Percentiles rank a stretch among this genome's conserved stretches.
These are phyloP conservation scores for Trichosurus vulpecula DNA, from an alignment of 2,797 vertebrate genomes.

Conservation along the genomic window DNA sequence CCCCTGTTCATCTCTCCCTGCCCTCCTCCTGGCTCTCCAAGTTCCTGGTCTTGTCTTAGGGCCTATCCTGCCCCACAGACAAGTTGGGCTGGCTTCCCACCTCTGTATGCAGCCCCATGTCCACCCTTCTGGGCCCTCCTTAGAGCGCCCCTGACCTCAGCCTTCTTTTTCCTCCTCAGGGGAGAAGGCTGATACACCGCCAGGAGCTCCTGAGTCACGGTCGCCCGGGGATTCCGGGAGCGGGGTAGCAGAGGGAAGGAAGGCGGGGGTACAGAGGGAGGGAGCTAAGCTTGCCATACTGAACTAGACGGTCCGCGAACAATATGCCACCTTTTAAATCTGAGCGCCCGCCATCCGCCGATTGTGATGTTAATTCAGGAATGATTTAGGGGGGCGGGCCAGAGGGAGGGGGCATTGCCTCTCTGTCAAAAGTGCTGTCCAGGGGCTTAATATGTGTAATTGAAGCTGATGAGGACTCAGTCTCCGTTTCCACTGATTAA, in stretches of 20 bases:
- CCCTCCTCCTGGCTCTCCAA: neutral
- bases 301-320: slow-evolving; percentile 41
- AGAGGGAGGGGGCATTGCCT: slow-evolving; percentile 37
- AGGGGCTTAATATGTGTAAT: slow-evolving; percentile 81
- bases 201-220: neutral
- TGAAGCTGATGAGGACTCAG: slow-evolving; percentile 80
- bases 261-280: neutral
- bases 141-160: neutral
- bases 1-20: too few species aligned
- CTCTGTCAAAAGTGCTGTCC: slow-evolving; percentile 73
- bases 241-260: neutral
- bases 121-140: neutral
- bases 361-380: slow-evolving; percentile 81
- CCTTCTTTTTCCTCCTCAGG: neutral
- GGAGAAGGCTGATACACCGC: neutral
- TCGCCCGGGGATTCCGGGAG: neutral
- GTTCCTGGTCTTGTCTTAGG: neutral
- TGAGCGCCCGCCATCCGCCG: slow-evolving; percentile 66
- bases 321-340: slow-evolving; percentile 78
- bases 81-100: neutral
- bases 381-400: slow-evolving; percentile 78
- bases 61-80: neutral
- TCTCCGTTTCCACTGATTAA: slow-evolving; percentile 81
- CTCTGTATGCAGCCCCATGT: neutral
- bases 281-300: neutral